Conservation (phyloP, 1,140 invertebrate genomes). For the Tenebrio molitor region DNA sequence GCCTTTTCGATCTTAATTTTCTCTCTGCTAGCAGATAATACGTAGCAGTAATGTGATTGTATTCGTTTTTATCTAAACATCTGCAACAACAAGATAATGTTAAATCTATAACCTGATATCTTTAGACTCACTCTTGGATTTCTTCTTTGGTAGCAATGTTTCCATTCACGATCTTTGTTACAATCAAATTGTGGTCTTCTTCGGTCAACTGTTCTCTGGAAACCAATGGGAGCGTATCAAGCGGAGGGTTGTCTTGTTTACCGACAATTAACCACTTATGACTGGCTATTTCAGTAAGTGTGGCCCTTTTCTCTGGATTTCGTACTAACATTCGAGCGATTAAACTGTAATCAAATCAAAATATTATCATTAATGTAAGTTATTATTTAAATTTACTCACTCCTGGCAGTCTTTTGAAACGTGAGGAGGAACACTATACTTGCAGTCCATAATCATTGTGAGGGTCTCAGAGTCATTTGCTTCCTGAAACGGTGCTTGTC, state of each 20-base stretch:
- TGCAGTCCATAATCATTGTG: constrained; percentile 99
- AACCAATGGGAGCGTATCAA: constrained; percentile 80
- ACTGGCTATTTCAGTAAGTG: constrained; percentile 88
- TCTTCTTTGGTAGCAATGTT: constrained; percentile 95
- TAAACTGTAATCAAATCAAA: constrained; percentile 72
- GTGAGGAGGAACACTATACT: constrained; percentile 93
- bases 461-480: constrained; percentile 99
- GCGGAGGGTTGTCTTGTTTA: constrained; percentile 66
- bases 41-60: constrained; percentile 98
- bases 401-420: constrained; percentile 89
- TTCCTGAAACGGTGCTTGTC: constrained; percentile 97
- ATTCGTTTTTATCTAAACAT: constrained; percentile 94
- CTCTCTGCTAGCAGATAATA: constrained; percentile 97
- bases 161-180: constrained; percentile 97
- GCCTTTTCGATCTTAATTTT: constrained; percentile 82
- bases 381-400: constrained; percentile 67
- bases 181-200: constrained; percentile 91
- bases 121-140: constrained; percentile 84
- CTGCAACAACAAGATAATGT: constrained; percentile 70
- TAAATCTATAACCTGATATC: not conserved
- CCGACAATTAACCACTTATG: constrained; percentile 87
- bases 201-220: constrained; percentile 88
- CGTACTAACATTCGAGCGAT: constrained; percentile 94
- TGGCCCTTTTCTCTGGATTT: constrained; percentile 91
- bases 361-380: not conserved